A percentile compares a stretch with the other conserved stretches of the same genome.
Evolutionary conservation across 2,888 invertebrate genomes (phyloP).

Genomic region (Hyalella azteca): DNA sequence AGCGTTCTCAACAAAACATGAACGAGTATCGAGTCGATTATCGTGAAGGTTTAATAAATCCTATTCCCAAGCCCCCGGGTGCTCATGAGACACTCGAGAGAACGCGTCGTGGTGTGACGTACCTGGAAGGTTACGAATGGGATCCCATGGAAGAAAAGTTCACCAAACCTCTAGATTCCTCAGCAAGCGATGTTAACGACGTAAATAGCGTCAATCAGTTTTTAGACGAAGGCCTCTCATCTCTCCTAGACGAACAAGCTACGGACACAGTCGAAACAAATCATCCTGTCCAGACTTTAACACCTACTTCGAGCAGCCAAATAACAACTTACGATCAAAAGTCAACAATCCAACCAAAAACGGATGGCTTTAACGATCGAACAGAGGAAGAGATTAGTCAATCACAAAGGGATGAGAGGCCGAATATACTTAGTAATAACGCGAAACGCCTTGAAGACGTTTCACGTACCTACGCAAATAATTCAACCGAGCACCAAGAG

Average conservation of each 20-base stretch:
- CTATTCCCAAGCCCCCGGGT: conserved; percentile 25
- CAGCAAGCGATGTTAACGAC: conserved; percentile 39
- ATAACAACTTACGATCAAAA: conserved; percentile 6
- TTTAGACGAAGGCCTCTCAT: conserved; percentile 66
- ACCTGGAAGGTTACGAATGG: conserved; percentile 63
- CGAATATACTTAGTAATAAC: too few relatives aligned
- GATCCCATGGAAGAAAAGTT: conserved; percentile 64
- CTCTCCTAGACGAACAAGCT: conserved; percentile 48
- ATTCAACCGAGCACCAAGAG: not conserved
- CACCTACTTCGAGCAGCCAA: conserved; percentile 30
- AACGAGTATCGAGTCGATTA: conserved; percentile 57
- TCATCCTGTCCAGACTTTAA: conserved; percentile 17
- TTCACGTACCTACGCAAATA: too few relatives aligned
- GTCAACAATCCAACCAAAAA: not conserved
- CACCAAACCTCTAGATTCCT: conserved; percentile 55
- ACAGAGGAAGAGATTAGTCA: not conserved
- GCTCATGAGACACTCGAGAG: conserved; percentile 66
- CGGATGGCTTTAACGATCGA: conserved; percentile 2
- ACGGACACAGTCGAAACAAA: conserved; percentile 22
- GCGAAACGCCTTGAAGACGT: too few relatives aligned
- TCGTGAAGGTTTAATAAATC: conserved; percentile 50
- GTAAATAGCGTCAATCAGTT: conserved; percentile 60
- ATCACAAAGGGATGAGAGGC: conserved; percentile 11
- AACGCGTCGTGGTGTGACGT: conserved; percentile 60
- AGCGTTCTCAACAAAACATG: conserved; percentile 44